phyloP scores from a whole-genome alignment of 2,797 vertebrate genomes.

The Chelon auratus region DNA sequence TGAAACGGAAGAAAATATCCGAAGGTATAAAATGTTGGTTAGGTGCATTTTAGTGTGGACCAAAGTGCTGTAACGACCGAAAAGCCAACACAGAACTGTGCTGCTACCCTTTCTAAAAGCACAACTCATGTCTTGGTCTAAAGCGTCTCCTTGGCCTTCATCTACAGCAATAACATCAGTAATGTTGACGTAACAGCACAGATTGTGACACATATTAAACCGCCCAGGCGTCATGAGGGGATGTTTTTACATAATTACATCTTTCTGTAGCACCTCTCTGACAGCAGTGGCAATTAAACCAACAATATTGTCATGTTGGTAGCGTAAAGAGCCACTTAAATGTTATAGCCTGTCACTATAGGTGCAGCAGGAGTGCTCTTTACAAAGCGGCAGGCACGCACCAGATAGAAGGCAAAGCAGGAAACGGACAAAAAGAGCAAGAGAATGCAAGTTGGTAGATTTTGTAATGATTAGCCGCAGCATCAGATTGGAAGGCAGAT shows the following conservation, averaged over 20 bases:
- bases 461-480: conserved; percentile 25
- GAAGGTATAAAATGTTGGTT: too few species aligned
- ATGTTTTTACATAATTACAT: conserved; percentile 49
- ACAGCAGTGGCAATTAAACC: conserved; percentile 46
- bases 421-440: not conserved
- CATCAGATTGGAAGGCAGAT: conserved; percentile 52
- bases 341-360: conserved; percentile 18
- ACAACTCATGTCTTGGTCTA: too few species aligned
- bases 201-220: conserved; percentile 31
- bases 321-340: not conserved
- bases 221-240: conserved; percentile 1
- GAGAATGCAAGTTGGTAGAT: conserved; percentile 15
- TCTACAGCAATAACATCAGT: not conserved
- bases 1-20: too few species aligned
- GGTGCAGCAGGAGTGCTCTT: conserved; percentile 9
- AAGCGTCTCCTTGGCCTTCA: not conserved
- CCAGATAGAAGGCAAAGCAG: too few species aligned
- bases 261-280: conserved; percentile 36
- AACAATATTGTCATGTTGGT: conserved; percentile 6
- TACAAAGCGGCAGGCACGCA: too few species aligned
- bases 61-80: too few species aligned
- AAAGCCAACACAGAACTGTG: too few species aligned
- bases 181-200: conserved; percentile 4
- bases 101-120: too few species aligned
- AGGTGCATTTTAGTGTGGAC: too few species aligned